phyloP scores from a whole-genome alignment of 1,140 invertebrate species.

The Ptiloglossa arizonensis region DNA sequence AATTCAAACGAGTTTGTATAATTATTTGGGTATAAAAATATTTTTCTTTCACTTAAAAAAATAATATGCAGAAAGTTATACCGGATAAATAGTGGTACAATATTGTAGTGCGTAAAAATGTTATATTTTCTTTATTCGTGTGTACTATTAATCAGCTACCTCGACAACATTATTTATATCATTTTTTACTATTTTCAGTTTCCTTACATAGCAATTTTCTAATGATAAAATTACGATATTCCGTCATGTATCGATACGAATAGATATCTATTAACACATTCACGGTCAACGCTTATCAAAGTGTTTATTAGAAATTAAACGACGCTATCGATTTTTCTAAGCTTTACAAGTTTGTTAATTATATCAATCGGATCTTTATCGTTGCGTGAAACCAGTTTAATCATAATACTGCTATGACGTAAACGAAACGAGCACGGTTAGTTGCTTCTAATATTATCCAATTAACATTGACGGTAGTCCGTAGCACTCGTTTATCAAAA shows the following conservation, averaged over 20 bases:
- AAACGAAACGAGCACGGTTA: not conserved
- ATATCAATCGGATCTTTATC: not conserved
- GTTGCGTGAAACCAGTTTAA: not conserved
- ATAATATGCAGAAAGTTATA: no score
- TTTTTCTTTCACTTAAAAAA: no score
- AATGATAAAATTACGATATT: no score
- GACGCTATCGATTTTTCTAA: not conserved
- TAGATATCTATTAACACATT: not conserved
- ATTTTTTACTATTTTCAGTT: no score
- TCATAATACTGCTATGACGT: not conserved
- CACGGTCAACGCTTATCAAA: not conserved
- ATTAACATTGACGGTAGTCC: slow-evolving; percentile 8
- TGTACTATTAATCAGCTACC: no score
- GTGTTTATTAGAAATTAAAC: not conserved
- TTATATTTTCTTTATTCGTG: no score
- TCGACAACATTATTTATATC: no score
- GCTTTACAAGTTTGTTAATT: not conserved
- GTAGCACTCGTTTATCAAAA: not conserved
- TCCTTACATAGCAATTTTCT: no score
- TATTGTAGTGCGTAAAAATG: no score
- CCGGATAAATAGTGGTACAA: no score
- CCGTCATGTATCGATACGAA: not conserved
- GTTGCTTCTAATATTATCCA: slow-evolving; percentile 1
- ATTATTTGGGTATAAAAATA: no score
- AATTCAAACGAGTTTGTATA: no score